Evolutionary conservation across 2,888 invertebrate genomes (phyloP).

Genomic region (Ctena decussata): DNA sequence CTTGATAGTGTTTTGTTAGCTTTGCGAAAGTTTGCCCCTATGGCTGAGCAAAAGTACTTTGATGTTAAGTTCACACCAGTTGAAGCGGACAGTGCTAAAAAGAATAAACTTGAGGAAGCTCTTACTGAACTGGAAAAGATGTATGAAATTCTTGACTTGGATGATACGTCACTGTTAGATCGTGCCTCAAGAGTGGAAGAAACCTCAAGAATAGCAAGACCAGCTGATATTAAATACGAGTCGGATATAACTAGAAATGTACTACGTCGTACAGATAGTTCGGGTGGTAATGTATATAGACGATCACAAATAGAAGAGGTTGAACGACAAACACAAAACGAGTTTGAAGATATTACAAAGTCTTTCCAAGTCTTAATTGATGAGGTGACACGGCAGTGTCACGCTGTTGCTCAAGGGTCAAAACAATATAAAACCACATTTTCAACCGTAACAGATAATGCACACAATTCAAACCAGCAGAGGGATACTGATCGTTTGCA

Average conservation of each 20-base stretch:
- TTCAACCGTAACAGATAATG: neutral
- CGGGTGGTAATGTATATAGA: constrained; percentile 31
- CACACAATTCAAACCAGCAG: constrained; percentile 28
- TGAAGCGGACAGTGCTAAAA: constrained; percentile 74
- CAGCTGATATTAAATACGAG: neutral
- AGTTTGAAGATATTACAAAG: constrained; percentile 80
- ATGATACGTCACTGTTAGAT: constrained; percentile 71
- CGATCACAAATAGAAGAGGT: constrained; percentile 66
- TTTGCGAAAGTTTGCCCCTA: constrained; percentile 77
- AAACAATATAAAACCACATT: neutral
- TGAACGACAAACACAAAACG: constrained; percentile 77
- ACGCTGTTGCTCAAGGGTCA: constrained; percentile 48
- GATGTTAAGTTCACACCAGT: constrained; percentile 67
- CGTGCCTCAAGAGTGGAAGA: constrained; percentile 64
- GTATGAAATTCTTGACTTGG: constrained; percentile 79
- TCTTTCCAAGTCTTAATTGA: constrained; percentile 80
- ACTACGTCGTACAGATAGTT: neutral
- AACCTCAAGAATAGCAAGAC: constrained; percentile 10
- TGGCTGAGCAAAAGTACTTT: constrained; percentile 69
- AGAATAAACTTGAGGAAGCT: constrained; percentile 81
- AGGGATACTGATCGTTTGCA: constrained; percentile 43
- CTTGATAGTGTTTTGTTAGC: constrained; percentile 79
- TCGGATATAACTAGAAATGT: neutral
- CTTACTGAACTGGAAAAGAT: constrained; percentile 83
- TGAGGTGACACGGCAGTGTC: constrained; percentile 71